Evolutionary conservation across 1,140 invertebrate species (phyloP).

Genomic region (Aethina tumida): DNA sequence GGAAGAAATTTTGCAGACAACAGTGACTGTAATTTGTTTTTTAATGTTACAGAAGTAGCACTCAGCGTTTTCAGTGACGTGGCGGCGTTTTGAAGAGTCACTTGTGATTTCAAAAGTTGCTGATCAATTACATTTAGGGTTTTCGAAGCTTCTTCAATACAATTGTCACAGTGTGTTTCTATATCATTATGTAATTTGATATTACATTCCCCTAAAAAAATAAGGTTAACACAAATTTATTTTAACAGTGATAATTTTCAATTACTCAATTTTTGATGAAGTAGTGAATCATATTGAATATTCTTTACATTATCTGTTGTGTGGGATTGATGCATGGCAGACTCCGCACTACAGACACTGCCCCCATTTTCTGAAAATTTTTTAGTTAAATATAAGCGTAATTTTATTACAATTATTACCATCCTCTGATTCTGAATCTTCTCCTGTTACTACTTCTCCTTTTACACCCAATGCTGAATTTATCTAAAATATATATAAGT

Average conservation of each 20-base stretch:
- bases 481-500: constrained; percentile 1
- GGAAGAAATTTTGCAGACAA: constrained; percentile 26
- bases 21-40: constrained; percentile 28
- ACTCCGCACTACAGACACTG: constrained; percentile 25
- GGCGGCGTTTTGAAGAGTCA: constrained; percentile 30
- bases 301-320: constrained; percentile 10
- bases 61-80: constrained; percentile 26
- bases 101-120: constrained; percentile 30
- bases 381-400: constrained; percentile 4
- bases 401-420: constrained; percentile 14
- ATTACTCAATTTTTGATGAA: constrained; percentile 32
- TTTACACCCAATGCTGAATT: constrained; percentile 17
- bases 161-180: constrained; percentile 20
- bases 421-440: constrained; percentile 34
- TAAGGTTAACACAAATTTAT: constrained; percentile 4
- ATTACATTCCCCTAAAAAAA: constrained; percentile 29
- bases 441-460: constrained; percentile 30
- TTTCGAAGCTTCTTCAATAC: constrained; percentile 23
- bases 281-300: constrained; percentile 24
- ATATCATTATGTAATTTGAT: constrained; percentile 21
- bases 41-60: constrained; percentile 26
- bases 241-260: constrained; percentile 3
- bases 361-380: constrained; percentile 23
- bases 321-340: constrained; percentile 17
- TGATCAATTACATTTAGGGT: constrained; percentile 26